Evolutionary conservation across 2,797 vertebrate species (phyloP).

Genomic region (Prionace glauca): DNA sequence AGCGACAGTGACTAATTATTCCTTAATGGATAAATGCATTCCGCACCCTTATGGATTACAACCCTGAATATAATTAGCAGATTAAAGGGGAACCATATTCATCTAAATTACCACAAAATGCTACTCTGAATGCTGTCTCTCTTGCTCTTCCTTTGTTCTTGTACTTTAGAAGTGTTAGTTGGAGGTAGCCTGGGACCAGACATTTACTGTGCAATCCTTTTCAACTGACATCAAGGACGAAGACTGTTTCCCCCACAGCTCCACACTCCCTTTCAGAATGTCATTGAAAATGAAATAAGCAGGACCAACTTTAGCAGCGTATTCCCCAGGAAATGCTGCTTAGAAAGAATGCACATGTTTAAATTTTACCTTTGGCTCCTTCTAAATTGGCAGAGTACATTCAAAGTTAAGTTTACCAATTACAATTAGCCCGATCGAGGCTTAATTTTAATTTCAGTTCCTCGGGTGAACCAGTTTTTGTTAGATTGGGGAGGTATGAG

Average conservation of each 20-base stretch:
- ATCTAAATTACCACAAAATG: conserved; percentile 27
- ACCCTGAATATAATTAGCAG: conserved; percentile 29
- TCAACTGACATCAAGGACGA: conserved; percentile 28
- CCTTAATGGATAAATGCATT: neutral
- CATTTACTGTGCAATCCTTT: conserved; percentile 15
- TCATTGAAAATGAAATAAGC: conserved; percentile 27
- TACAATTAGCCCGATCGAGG: neutral
- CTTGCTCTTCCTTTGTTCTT: conserved; percentile 9
- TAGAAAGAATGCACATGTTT: neutral
- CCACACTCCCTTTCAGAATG: neutral
- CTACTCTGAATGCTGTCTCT: conserved; percentile 1
- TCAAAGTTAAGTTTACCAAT: neutral
- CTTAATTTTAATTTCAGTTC: too few relatives aligned
- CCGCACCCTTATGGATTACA: conserved; percentile 14
- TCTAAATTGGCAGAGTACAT: too few relatives aligned
- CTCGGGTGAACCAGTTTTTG: too few relatives aligned
- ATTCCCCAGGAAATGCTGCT: neutral
- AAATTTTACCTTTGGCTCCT: neutral
- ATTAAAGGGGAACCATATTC: conserved; percentile 20
- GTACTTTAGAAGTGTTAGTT: neutral
- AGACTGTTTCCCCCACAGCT: neutral
- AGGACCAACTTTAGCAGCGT: neutral
- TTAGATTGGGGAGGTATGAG: too few relatives aligned
- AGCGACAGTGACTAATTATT: neutral
- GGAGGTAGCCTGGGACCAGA: conserved; percentile 30